Conservation (phyloP, 2,888 invertebrate species). For the Eilema sororculum region DNA sequence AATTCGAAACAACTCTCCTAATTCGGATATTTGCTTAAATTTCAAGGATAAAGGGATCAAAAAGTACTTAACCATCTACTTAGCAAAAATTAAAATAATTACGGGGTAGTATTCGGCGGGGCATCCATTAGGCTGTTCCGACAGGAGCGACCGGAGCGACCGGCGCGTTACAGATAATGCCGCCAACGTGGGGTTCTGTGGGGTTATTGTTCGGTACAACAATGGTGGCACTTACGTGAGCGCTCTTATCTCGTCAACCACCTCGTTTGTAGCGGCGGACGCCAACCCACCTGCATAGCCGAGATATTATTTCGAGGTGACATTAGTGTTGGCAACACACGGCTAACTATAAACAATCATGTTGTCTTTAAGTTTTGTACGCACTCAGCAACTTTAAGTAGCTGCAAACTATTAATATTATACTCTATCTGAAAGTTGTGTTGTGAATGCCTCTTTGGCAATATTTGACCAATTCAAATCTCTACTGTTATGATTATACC, state of each 20-base stretch:
- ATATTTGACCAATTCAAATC: neutral
- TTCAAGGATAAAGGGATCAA: constrained; percentile 66
- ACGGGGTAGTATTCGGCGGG: constrained; percentile 67
- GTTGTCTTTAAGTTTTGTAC: constrained; percentile 36
- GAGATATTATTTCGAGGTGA: constrained; percentile 61
- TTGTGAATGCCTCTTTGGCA: neutral
- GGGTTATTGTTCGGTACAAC: constrained; percentile 77
- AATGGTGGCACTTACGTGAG: constrained; percentile 73
- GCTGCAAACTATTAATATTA: neutral
- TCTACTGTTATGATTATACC: neutral
- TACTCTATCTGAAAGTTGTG: neutral
- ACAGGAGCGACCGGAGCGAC: constrained; percentile 50
- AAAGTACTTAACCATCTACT: constrained; percentile 69
- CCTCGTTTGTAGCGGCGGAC: constrained; percentile 72
- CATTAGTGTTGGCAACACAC: constrained; percentile 53
- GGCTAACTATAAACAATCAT: constrained; percentile 47
- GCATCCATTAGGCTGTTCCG: constrained; percentile 73
- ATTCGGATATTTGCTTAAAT: constrained; percentile 61
- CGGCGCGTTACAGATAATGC: constrained; percentile 72
- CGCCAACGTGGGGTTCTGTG: constrained; percentile 70
- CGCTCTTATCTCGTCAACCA: constrained; percentile 77
- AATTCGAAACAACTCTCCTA: constrained; percentile 58
- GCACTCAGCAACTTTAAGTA: neutral
- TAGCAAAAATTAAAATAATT: constrained; percentile 79
- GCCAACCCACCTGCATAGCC: constrained; percentile 67